Conservation (phyloP, 2,113 vertebrate species). For the Propithecus coquereli region DNA sequence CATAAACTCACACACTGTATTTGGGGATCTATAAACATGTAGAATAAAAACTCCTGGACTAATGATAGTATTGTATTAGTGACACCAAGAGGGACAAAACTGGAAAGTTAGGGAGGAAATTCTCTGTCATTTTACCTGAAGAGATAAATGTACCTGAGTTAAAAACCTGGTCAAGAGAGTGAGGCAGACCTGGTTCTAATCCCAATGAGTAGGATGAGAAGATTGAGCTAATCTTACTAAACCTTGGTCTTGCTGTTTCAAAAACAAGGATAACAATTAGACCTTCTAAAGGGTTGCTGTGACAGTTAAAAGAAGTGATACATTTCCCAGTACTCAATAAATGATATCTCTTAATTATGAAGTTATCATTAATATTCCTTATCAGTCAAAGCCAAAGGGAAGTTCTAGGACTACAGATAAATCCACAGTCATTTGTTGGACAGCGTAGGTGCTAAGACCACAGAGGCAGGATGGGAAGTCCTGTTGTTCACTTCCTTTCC, state of each 20-base stretch:
- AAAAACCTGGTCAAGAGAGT: background rate
- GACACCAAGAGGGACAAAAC: background rate
- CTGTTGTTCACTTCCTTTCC: background rate
- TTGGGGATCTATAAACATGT: background rate
- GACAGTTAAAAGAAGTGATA: background rate
- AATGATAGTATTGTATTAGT: background rate
- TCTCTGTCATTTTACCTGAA: background rate
- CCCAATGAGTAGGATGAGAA: background rate
- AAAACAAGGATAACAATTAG: background rate
- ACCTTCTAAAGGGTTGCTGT: background rate
- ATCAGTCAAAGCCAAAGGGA: background rate
- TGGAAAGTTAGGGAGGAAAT: background rate
- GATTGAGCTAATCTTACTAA: background rate
- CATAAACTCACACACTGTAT: background rate
- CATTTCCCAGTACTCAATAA: background rate
- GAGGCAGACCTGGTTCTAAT: background rate
- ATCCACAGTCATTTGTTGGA: background rate
- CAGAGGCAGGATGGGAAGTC: background rate
- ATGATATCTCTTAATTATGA: background rate
- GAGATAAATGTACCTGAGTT: background rate
- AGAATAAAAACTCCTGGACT: background rate
- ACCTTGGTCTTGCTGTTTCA: background rate
- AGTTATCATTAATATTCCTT: background rate
- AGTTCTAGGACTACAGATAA: background rate
- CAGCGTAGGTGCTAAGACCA: background rate